phyloP scores from a whole-genome alignment of 2,113 vertebrate species.

The Circaetus cinerascens region DNA sequence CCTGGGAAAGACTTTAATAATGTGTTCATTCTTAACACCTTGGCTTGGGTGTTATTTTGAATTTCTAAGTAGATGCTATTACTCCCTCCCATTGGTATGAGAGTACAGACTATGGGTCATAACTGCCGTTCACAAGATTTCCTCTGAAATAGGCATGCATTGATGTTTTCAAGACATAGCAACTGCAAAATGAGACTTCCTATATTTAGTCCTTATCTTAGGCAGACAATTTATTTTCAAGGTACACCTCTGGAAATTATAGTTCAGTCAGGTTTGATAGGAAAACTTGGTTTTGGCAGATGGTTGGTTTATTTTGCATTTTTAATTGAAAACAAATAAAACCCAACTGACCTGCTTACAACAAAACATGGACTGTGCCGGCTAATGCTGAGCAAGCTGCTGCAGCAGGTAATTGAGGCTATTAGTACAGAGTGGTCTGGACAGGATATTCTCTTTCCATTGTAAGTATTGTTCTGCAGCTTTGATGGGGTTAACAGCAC shows the following conservation, averaged over 20 bases:
- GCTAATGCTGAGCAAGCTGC: background rate
- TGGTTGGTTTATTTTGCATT: background rate
- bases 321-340: background rate
- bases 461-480: background rate
- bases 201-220: background rate
- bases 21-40: background rate
- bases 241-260: background rate
- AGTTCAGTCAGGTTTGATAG: background rate
- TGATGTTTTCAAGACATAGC: background rate
- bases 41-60: background rate
- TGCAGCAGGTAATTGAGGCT: background rate
- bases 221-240: background rate
- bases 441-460: background rate
- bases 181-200: background rate
- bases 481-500: constrained; percentile 7
- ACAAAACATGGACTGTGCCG: background rate
- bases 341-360: background rate
- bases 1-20: background rate
- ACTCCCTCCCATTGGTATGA: background rate
- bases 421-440: background rate
- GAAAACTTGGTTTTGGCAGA: background rate
- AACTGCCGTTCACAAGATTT: background rate
- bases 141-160: rapidly evolving
- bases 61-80: background rate
- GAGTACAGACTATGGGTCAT: background rate